phyloP scores from a whole-genome alignment of 2,113 vertebrate species.

The Spilogale gracilis region DNA sequence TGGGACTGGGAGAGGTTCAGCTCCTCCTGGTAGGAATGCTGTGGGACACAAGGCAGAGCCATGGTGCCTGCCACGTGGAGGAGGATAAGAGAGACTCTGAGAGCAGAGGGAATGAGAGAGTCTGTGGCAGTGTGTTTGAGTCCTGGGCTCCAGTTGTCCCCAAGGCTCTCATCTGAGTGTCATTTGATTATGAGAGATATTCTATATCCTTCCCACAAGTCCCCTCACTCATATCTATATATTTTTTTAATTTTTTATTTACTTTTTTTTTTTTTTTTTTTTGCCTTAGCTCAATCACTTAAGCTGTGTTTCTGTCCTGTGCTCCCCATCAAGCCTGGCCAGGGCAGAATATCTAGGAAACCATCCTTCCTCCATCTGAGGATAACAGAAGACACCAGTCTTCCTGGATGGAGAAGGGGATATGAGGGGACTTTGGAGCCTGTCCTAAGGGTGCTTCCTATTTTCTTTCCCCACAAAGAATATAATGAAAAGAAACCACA shows the following conservation, averaged over 20 bases:
- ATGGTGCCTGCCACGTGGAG: not conserved
- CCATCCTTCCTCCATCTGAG: not conserved
- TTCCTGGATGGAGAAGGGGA: not conserved
- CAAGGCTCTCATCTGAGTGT: not conserved
- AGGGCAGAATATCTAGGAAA: not conserved
- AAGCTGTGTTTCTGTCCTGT: not conserved
- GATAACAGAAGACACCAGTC: not conserved
- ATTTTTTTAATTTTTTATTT: too few species aligned
- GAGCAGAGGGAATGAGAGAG: not conserved
- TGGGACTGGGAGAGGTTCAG: not conserved
- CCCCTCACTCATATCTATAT: fast-evolving
- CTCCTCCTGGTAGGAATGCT: not conserved
- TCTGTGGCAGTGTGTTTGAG: fast-evolving
- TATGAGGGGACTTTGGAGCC: not conserved
- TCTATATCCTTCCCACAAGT: not conserved
- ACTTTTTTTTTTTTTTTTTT: not conserved
- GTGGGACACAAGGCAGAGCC: not conserved
- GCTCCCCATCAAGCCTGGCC: not conserved
- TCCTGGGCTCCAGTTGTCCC: not conserved
- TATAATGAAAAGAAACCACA: not conserved
- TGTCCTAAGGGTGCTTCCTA: not conserved
- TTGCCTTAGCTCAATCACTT: not conserved
- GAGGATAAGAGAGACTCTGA: not conserved
- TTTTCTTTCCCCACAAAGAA: slow-evolving; percentile 28
- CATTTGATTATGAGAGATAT: not conserved